Evolutionary conservation across 2,797 vertebrate species (phyloP), one percentile per base, ranked within the genome.

Genomic region (Heteromormyrus szaboi): DNA sequence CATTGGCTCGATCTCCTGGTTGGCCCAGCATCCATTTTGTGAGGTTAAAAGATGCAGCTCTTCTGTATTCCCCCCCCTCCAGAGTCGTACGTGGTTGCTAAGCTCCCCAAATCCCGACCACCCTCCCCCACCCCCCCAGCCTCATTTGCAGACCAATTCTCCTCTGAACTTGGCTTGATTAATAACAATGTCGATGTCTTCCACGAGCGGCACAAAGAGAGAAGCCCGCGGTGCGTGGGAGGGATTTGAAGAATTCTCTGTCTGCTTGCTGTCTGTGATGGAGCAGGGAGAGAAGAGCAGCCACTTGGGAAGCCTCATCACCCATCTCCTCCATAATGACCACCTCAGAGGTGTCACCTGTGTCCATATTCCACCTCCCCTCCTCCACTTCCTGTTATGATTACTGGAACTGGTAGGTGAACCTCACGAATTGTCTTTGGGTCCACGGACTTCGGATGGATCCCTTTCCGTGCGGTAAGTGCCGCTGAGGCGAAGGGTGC

Each of bases 21-120:
- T 19, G 22, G 25, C 25, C 59, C 7, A 83, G 59, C 81, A 8
- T 89, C 88, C 83, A 50, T 85, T 89, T 89, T 68, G 56, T 72
- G 44, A 65, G 33, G 79, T 44, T 84, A 25, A n/a, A 5, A 88
- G 72, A 85, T 62, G 76, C 41, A 33, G 53, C 48, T 46, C 33
- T 44, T 19, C 19, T 22, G 37, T 25, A n/a, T 68, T 68, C 59
- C 17, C 17, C 11, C 37, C 12, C 37, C 41, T 37, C 56, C n/a
- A 22, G 41, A 48, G 54, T 44, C 3, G 4, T 12, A 41, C 8
- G 14, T 56, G 50, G 48, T 44, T 56, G 62, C 29, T 59, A 44
- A 48, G 76, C 72, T 84, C 41, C 50, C 46, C 22, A 6, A 44
- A 29, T 56, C 54, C 29, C 29, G 1, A 1, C 29, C 29, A 1